A percentile compares a stretch with the other conserved stretches of the same genome.
phyloP scores from a whole-genome alignment of 2,113 vertebrate species.

The Nicator chloris region DNA sequence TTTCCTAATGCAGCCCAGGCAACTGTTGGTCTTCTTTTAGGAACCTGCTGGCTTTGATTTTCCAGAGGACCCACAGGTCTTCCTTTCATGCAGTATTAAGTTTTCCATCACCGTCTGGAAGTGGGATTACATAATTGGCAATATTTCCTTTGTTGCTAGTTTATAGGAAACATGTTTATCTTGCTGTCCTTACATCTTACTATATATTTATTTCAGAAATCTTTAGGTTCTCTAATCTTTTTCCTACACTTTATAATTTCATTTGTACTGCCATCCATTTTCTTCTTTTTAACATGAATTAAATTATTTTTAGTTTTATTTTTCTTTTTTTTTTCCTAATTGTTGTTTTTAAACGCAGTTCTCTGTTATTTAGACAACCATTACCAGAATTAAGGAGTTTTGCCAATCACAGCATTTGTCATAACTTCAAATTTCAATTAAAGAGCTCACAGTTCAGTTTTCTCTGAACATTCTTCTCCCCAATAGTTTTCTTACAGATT shows the following conservation, averaged over 20 bases:
- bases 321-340: background rate
- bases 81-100: background rate
- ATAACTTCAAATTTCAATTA: background rate
- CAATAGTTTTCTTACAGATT: background rate
- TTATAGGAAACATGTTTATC: background rate
- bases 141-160: background rate
- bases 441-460: background rate
- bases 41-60: background rate
- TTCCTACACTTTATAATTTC: background rate
- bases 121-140: background rate
- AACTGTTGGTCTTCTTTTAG: background rate
- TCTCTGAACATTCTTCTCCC: background rate
- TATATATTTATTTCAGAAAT: background rate
- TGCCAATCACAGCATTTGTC: background rate
- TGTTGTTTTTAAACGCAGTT: background rate
- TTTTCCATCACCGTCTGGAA: background rate
- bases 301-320: background rate
- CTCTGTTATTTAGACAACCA: background rate
- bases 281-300: background rate
- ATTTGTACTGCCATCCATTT: background rate
- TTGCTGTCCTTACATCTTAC: background rate
- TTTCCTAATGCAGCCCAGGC: background rate
- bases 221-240: background rate
- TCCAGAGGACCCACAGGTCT: background rate
- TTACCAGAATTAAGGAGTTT: background rate